Evolutionary conservation across 2,888 invertebrate species (phyloP).

Genomic region (Cephus nigrinus): DNA sequence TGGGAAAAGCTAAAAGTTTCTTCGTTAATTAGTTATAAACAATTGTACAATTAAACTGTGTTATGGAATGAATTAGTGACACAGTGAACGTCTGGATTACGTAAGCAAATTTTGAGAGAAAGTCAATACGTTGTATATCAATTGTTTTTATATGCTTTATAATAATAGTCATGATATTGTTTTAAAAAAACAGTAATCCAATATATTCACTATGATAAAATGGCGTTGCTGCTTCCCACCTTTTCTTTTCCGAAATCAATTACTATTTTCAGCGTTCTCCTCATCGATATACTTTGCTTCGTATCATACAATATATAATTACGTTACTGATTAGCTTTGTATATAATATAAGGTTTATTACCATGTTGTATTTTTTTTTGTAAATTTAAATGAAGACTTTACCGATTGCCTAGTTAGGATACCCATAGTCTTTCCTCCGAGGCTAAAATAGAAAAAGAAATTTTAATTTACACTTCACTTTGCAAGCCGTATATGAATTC

Average conservation of each 20-base stretch:
- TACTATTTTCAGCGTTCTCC: not conserved
- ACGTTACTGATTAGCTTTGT: not conserved
- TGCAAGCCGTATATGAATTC: not conserved
- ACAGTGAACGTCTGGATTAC: not conserved
- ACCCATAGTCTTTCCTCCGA: constrained; percentile 37
- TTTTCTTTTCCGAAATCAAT: not conserved
- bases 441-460: constrained; percentile 43
- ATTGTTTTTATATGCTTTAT: not conserved
- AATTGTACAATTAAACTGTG: not conserved
- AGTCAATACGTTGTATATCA: not conserved
- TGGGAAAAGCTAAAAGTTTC: not conserved
- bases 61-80: not conserved
- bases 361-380: constrained; percentile 8
- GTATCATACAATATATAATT: not conserved
- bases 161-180: too few species aligned
- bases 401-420: constrained; percentile 22
- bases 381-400: constrained; percentile 29
- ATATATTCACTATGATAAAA: not conserved
- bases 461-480: constrained; percentile 3
- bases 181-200: not conserved
- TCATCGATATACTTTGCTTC: not conserved
- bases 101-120: not conserved
- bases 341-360: not conserved
- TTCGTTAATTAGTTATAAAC: not conserved
- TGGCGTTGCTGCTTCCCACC: not conserved